These are phyloP conservation scores for Leptarthrus brevirostris DNA, from an alignment of 2,888 invertebrate species.

Conservation along the genomic window DNA sequence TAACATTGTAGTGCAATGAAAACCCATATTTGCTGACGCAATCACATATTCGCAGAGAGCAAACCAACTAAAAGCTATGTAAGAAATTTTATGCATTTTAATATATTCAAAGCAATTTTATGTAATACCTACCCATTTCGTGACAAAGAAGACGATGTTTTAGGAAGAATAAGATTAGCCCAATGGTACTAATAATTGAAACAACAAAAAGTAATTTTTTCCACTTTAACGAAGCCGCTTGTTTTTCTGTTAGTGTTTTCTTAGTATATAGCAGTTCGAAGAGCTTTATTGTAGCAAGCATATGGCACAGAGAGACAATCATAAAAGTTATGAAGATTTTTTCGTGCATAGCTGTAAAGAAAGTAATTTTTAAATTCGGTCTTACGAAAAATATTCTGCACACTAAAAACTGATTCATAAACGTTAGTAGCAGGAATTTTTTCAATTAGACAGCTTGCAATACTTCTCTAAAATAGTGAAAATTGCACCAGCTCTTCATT, in stretches of 20 bases:
- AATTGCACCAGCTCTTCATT: no score
- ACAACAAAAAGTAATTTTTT: slow-evolving; percentile 82
- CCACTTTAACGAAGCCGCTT: slow-evolving; percentile 70
- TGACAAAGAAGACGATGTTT: slow-evolving; percentile 90
- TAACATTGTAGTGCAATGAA: slow-evolving; percentile 86
- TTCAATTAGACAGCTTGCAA: no score
- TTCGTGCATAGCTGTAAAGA: slow-evolving; percentile 84
- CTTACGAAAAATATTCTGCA: not conserved
- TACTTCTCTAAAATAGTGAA: no score
- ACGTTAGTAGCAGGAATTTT: no score
- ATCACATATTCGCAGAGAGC: slow-evolving; percentile 93
- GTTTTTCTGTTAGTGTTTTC: slow-evolving; percentile 63
- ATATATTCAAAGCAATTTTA: no score
- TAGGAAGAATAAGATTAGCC: slow-evolving; percentile 87
- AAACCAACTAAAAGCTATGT: slow-evolving; percentile 92
- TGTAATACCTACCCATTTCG: slow-evolving; percentile 81
- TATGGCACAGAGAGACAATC: slow-evolving; percentile 84
- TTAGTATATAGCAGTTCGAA: slow-evolving; percentile 63
- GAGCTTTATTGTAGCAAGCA: slow-evolving; percentile 79
- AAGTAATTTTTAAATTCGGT: slow-evolving; percentile 29
- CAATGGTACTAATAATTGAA: slow-evolving; percentile 82
- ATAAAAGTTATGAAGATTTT: slow-evolving; percentile 93
- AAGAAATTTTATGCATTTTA: no score
- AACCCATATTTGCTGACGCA: slow-evolving; percentile 92
- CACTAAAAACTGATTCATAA: not conserved